Evolutionary conservation across 2,797 vertebrate species (phyloP), one percentile per base, ranked within the genome.

Genomic region (Molothrus ater): DNA sequence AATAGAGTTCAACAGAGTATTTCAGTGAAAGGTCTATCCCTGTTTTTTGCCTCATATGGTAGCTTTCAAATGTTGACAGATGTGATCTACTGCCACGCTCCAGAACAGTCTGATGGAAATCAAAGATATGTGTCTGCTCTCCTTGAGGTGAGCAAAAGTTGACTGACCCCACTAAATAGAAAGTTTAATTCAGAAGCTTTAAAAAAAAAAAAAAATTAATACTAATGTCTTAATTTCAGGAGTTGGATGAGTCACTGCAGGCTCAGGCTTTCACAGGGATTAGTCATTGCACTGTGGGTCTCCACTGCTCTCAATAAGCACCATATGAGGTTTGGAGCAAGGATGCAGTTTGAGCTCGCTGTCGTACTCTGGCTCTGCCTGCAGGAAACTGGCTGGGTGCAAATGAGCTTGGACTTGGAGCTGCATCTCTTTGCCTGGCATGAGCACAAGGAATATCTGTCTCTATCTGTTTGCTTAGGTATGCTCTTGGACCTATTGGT

Each of bases 21-120:
- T 95, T 91, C 80, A 75, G 32, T 84, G 65, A 63, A 65, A 93
- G 36, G 13, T 83, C 93, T 86, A 34, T 83, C 69, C 42, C 28
- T 79, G 9, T 83, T 94, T 92, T 95, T 83, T 31, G 92, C 40
- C 51, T 59, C 20, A 21, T 68, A 40, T 0, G 3, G 14, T 59
- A 47, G 34, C 50, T 96, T 94, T 96, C 70, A 90, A 51, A 82
- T 66, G 26, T 84, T 90, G 86, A 56, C 54, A 83, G 75, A 79
- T 72, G n/a, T 80, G 82, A 86, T 91, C 69, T 80, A 59, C 76
- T 75, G 57, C 47, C 85, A 28, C 8, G 40, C 15, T 95, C 38
- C 26, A 74, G 65, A 95, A 57, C 26, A 68, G 56, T 76, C 74
- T 80, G 60, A 68, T 50, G 48, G 61, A 88, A 96, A 91, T 79